Evolutionary conservation across 2,113 vertebrate genomes (phyloP).

Genomic region (Myodes glareolus): DNA sequence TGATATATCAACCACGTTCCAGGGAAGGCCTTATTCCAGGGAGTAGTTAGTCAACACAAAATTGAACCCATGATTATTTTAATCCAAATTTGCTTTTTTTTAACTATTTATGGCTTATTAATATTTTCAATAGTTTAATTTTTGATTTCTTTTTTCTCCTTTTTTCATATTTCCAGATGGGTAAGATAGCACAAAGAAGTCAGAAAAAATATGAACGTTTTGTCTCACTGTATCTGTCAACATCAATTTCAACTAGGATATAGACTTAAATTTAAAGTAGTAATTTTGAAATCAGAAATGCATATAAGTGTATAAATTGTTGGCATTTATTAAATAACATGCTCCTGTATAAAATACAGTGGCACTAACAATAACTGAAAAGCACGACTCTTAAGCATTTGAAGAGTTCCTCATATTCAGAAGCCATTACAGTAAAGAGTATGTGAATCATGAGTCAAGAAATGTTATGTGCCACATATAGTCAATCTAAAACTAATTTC

Average conservation of each 20-base stretch:
- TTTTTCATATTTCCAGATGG: not conserved
- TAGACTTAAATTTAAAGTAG: not conserved
- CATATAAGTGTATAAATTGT: not conserved
- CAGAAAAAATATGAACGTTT: not conserved
- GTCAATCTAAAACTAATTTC: not conserved
- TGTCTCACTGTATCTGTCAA: not conserved
- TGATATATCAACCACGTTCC: not conserved
- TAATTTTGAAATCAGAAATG: not conserved
- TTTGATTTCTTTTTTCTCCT: not conserved
- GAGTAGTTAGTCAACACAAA: not conserved
- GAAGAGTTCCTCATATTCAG: not conserved
- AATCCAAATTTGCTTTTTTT: not conserved
- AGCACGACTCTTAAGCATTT: not conserved
- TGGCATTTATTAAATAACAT: not conserved
- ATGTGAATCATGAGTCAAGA: not conserved
- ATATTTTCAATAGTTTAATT: not conserved
- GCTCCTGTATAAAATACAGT: not conserved
- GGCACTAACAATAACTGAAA: not conserved
- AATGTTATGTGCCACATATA: not conserved
- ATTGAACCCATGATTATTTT: not conserved
- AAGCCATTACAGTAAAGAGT: not conserved
- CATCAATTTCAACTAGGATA: not conserved
- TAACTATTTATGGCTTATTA: not conserved
- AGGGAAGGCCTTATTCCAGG: not conserved
- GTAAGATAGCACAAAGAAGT: not conserved